Percentiles rank a stretch among this genome's conserved stretches.
Evolutionary conservation across 1,140 invertebrate genomes (phyloP).

Genomic region (Plectrocnemia conspersa): DNA sequence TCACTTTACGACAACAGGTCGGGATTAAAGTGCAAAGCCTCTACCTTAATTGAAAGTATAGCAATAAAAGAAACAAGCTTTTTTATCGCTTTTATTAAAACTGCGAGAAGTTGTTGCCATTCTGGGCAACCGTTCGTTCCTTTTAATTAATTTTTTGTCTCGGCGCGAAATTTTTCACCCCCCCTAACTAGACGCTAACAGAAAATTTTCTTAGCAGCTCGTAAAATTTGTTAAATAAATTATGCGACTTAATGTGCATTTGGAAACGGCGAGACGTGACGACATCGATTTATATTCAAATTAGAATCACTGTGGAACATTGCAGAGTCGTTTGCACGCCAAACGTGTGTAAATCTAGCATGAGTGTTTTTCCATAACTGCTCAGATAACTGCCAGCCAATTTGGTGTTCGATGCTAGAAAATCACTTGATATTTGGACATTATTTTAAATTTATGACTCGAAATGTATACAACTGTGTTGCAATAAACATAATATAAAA

Average conservation of each 20-base stretch:
- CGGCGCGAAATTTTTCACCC: constrained; percentile 6
- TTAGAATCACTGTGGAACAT: not conserved
- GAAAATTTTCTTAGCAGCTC: constrained; percentile 28
- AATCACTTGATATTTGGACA: too few species aligned
- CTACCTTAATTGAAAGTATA: constrained; percentile 35
- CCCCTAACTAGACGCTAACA: too few species aligned
- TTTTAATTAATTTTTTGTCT: constrained; percentile 34
- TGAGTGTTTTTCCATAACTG: not conserved
- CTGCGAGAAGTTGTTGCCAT: constrained; percentile 15
- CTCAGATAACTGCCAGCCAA: too few species aligned
- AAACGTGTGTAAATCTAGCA: not conserved
- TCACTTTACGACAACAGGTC: constrained; percentile 22
- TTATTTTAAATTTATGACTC: too few species aligned
- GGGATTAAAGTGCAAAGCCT: constrained; percentile 28
- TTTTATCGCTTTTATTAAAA: constrained; percentile 33
- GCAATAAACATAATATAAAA: too few species aligned
- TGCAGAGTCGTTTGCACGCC: not conserved
- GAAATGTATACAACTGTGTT: too few species aligned
- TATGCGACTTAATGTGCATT: constrained; percentile 25
- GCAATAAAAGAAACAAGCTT: constrained; percentile 29
- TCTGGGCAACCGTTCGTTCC: constrained; percentile 19
- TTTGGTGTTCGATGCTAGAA: too few species aligned
- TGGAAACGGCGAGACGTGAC: constrained; percentile 12
- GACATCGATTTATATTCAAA: constrained; percentile 25
- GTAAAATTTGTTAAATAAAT: constrained; percentile 31